Base-by-base conservation (phyloP, 2,888 invertebrate genomes). In the Macrosiphum euphorbiae region DNA sequence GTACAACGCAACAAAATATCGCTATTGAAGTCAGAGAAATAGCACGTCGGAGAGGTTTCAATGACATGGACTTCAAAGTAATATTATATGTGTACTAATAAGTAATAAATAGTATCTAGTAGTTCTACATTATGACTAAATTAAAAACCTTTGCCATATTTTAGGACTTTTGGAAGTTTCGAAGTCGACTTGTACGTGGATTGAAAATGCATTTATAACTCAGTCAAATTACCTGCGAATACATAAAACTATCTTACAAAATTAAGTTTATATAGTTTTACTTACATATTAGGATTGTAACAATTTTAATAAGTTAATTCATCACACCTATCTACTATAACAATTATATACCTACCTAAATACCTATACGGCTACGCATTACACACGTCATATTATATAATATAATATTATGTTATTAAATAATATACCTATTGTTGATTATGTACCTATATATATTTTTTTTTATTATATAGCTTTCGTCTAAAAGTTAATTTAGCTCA, bases 1-100 rank as follows among this genome's bases (percentile, higher is more conserved):
- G 97, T 28, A 97, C 97, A 0, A 95, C 96, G 0, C 98, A 98
- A 95, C 97, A 97, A 95, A 95, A 95, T 4, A 96, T 97, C 85
- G 97, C 97, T 0, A 95, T 96, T 2, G 97, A 98, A 95, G 95
- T 97, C 0, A 96, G 96, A 95, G 96, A 95, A 20, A 95, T 97
- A 52, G 96, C 96, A 0, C 95, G 95, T 85, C 96, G 95, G 93
- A 96, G 95, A 95, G 96, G 96, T 26, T 86, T 95, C 16, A 52
- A 90, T n/a, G 88, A 92, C 58, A 11, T 94, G 41, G 94, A 94
- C 85, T 94, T 55, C 84, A 86, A 50, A 85, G 94, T 94, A 87
- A 87, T 13, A 50, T 26, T 55, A 55, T 11, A 52, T 52, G 35
- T 28, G n/a, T 87, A 50, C 16, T 7, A n/a, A 50, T 44, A 78